Percentiles rank a stretch among this genome's conserved stretches.
Evolutionary conservation across 2,113 vertebrate genomes (phyloP).

Genomic region (Trichomycterus rosablanca): DNA sequence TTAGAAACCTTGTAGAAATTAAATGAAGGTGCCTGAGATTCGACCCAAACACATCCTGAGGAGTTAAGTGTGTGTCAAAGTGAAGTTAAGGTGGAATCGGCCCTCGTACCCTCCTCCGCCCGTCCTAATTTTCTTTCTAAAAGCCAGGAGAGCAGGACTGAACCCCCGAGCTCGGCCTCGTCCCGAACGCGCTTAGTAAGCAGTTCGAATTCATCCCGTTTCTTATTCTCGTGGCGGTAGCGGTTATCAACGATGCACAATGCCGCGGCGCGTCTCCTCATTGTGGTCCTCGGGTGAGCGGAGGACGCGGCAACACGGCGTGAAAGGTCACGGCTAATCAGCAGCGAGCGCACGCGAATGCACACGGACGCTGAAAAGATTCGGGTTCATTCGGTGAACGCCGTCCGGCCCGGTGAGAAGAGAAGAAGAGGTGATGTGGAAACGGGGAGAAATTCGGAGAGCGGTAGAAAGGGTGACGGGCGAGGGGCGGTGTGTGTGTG

Average conservation of each 20-base stretch:
- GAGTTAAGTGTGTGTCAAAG: not conserved
- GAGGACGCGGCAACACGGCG: constrained; percentile 66
- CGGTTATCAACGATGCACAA: constrained; percentile 34
- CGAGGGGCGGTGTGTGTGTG: too few relatives aligned
- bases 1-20: not conserved
- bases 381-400: constrained; percentile 99
- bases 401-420: constrained; percentile 83
- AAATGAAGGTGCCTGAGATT: too few relatives aligned
- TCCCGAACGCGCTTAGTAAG: constrained; percentile 7
- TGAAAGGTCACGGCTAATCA: constrained; percentile 81
- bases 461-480: constrained; percentile 5
- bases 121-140: too few relatives aligned
- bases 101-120: too few relatives aligned
- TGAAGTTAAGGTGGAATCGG: too few relatives aligned
- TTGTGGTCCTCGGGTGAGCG: constrained; percentile 29
- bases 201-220: not conserved
- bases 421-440: constrained; percentile 84
- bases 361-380: constrained; percentile 86
- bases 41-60: not conserved
- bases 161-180: not conserved
- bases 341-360: constrained; percentile 82
- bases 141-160: constrained; percentile 8
- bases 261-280: constrained; percentile 14
- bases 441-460: constrained; percentile 74
- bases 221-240: constrained; percentile 26